Conservation (phyloP, 2,113 vertebrate genomes). For the Piliocolobus tephrosceles region DNA sequence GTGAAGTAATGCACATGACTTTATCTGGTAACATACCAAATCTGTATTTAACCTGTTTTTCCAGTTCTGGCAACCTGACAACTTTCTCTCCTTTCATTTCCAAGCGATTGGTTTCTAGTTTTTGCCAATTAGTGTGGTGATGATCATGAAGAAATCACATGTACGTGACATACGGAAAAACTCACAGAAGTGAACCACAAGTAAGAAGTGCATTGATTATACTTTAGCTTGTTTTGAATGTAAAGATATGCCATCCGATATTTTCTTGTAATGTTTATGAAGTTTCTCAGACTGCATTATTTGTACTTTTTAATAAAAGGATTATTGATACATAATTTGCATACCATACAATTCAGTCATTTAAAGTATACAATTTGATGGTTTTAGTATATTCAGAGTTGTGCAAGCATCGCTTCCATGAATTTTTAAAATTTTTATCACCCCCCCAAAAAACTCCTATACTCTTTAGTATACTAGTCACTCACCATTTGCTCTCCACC, state of each 20-base stretch:
- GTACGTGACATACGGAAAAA: neutral
- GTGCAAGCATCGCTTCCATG: neutral
- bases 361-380: neutral
- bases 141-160: neutral
- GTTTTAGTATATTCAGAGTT: neutral
- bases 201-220: neutral
- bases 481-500: neutral
- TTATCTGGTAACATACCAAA: neutral
- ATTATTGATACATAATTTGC: neutral
- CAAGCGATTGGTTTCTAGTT: neutral
- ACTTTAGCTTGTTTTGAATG: neutral
- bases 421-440: neutral
- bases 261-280: conserved; percentile 28
- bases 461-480: neutral
- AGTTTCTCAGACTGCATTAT: neutral
- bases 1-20: neutral
- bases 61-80: conserved; percentile 12
- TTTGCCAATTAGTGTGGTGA: neutral
- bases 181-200: neutral
- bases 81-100: conserved; percentile 9
- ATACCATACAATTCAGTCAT: neutral
- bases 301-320: neutral
- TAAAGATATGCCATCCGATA: neutral
- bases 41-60: conserved; percentile 30
- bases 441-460: neutral